Base-by-base conservation (phyloP, 1,140 invertebrate species). In the Probaryconus sp. region DNA sequence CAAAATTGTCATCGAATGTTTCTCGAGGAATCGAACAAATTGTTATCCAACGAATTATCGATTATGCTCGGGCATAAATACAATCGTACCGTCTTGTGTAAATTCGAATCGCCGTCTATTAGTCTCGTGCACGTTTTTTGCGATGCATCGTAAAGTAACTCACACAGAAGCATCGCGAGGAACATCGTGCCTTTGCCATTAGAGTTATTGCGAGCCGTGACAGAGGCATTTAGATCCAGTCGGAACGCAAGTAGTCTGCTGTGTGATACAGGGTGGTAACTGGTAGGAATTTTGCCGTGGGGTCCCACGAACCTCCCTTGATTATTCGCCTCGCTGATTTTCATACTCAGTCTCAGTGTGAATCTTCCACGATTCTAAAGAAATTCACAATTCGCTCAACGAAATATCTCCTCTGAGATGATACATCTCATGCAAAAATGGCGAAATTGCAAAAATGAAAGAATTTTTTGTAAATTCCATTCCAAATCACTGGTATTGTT, bases 221-320 rank as follows among this genome's bases (percentile, higher is more conserved):
- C 79, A 79, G 38, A 75, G 69, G 79, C 79, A 81, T 81, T 81
- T 79, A 79, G 78, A 79, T 81, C 67, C 73, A 79, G 31, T 50
- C 35, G 76, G 79, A 81, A 81, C 79, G 78, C 70, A 67, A 56
- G 67, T 70, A 70, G 50, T 18, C 21, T 24, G 21, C 47, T 37
- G 58, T 14, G 11, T 31, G 13, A 30, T 30, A 13, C 56, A 60
- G 58, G 58, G 68, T 64, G 51, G 64, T 24, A 63, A 71, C 68
- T 72, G 51, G 47, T 42, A 58, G 50, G 68, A 72, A 72, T 58
- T 71, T 71, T 58, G 68, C 68, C 56, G 48, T 61, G 48, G 68
- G 68, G 68, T 50, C 43, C 51, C 37, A 53, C 37, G 65, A 60
- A 61, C 56, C 48, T 48, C 45, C 51, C 33, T 60, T 47, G 42